Evolutionary conservation across 2,797 vertebrate species (phyloP), one percentile per base, ranked within the genome.

Genomic region (Rhinoraja longicauda): DNA sequence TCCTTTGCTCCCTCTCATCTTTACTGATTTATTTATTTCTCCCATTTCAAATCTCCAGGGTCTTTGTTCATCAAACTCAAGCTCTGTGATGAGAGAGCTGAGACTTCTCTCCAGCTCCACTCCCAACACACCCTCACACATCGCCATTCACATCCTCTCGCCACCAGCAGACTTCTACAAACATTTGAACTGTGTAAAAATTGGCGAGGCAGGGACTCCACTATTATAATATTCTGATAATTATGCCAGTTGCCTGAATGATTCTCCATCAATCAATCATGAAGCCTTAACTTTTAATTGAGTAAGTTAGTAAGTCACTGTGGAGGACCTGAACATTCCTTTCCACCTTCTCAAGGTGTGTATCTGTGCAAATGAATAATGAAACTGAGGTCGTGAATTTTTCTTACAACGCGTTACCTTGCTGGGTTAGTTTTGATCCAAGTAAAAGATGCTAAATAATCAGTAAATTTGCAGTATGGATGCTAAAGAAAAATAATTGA

Each of bases 201-300:
- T 79, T 95, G 93, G 95, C 94, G 94, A 94, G 82, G 95, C 86
- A 94, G 95, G 96, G 95, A 95, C 95, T 94, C 96, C 93, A 94
- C 94, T 95, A 96, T 96, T 97, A 96, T 97, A 97, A 98, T 97
- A 97, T 96, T 97, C 97, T 97, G 96, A 98, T 97, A 97, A 98
- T 98, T 97, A 98, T 98, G 4, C 21, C 17, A 24, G 17, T 72
- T 72, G 70, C 19, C 70, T 21, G 5, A 72, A 72, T 19, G 70
- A 98, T 98, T 98, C 98, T 98, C 97, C 97, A 98, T 99, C 98
- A 97, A 97, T 99, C 98, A 97, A 72, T 90, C 88, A 39, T n/a
- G 32, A 39, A 1, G 36, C 64, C 70, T 72, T 90, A 90, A 70
- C 62, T 67, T 90, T 45, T 62, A 39, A 67, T 12, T 29, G 57